Conservation (phyloP, 2,113 vertebrate species). For the Numenius arquata region DNA sequence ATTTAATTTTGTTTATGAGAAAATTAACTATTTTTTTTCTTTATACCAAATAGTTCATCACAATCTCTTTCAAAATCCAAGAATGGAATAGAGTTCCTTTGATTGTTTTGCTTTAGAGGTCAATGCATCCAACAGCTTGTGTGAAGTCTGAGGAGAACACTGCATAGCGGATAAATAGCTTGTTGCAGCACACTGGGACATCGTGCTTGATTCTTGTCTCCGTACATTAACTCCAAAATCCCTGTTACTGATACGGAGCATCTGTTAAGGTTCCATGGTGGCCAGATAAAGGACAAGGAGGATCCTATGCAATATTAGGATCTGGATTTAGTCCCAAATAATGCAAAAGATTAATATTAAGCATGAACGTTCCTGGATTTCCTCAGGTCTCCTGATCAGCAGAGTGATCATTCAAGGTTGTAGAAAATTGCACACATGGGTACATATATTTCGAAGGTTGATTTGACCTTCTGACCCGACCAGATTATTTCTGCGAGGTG, state of each 20-base stretch:
- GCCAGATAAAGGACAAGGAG: not conserved
- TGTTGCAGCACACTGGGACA: not conserved
- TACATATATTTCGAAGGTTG: not conserved
- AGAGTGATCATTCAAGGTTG: not conserved
- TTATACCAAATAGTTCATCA: not conserved
- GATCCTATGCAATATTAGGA: not conserved
- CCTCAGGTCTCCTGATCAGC: not conserved
- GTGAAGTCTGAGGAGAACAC: not conserved
- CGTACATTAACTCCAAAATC: not conserved
- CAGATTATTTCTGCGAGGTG: not conserved
- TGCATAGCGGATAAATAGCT: not conserved
- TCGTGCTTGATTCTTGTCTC: not conserved
- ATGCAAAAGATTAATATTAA: not conserved
- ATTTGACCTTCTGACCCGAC: not conserved
- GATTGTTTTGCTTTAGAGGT: not conserved
- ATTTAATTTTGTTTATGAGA: not conserved
- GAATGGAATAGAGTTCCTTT: not conserved
- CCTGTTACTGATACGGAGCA: not conserved
- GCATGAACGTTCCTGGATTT: not conserved
- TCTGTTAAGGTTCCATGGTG: not conserved
- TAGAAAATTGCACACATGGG: not conserved
- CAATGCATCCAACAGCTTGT: not conserved
- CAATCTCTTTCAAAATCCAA: not conserved
- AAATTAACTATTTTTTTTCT: not conserved
- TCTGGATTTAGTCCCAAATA: not conserved